Evolutionary conservation across 37 sponge, comb jelly and placozoan species (phyloP), one percentile per base, ranked within the genome.

Genomic region (Spongilla lacustris): DNA sequence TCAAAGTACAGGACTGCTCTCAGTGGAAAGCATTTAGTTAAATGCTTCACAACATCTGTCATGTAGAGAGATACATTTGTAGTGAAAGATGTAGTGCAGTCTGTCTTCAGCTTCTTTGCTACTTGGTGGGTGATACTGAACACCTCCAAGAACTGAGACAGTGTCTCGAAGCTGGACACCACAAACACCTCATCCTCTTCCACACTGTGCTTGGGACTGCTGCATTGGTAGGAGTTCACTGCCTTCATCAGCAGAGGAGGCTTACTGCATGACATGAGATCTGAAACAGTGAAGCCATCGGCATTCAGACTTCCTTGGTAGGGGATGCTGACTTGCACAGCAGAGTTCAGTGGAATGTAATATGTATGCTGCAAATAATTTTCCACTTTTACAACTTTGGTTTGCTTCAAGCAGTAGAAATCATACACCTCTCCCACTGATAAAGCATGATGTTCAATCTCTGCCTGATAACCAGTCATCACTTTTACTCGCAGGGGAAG

Each of bases 201-300:
- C 17, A 86, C 22, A 66, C 50, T 71, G 22, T 19, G 19, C 2
- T 48, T 71, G 13, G 33, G 79, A 22, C 78, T 79, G 21, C 25
- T 69, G 78, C 29, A 36, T 1, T 32, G 49, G 21, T 73, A 72
- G 22, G 67, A 8, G 10, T 70, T 76, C 21, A 68, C 81, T 31
- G 91, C 73, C n/a, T 86, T 46, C 4, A 91, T 66, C 2, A 85
- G 36, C 68, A 76, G 75, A 28, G 91, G 91, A 28, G 86, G 76
- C 24, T 36, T 49, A 23, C 33, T 11, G 0, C 38, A 22, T 0
- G 81, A 21, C 74, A 79, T 79, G 0, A 89, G 4, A 28, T 89
- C 80, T 2, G 78, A n/a, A 0, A 77, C 71, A 17, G 19, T 58
- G 58, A 58, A 17, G 19, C 11, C 11, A 14, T 58, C 4, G 14